phyloP scores from a whole-genome alignment of 2,797 vertebrate genomes.

The Microctenopoma lineatum region DNA sequence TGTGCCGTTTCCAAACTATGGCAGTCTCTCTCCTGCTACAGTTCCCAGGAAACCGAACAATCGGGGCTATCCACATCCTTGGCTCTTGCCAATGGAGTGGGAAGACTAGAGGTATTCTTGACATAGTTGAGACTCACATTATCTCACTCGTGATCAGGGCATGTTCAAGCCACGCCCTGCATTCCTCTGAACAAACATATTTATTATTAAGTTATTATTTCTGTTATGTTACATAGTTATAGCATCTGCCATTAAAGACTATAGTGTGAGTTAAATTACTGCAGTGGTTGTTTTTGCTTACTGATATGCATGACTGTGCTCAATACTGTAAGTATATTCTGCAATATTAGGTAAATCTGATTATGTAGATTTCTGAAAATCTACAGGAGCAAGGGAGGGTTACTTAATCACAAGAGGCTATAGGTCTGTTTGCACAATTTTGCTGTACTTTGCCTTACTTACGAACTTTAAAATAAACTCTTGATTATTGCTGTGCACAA shows the following conservation, averaged over 20 bases:
- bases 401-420: conserved; percentile 5
- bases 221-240: conserved; percentile 40
- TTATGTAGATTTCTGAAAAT: conserved; percentile 18
- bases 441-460: conserved; percentile 9
- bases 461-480: conserved; percentile 23
- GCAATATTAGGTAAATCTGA: conserved; percentile 2
- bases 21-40: conserved; percentile 34
- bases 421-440: conserved; percentile 2
- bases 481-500: conserved; percentile 46
- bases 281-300: conserved; percentile 5
- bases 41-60: conserved; percentile 53
- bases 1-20: conserved; percentile 43
- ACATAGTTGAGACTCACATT: conserved; percentile 34
- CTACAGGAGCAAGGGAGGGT: conserved; percentile 5
- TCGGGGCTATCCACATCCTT: conserved; percentile 67
- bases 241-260: conserved; percentile 15
- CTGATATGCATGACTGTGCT: conserved; percentile 2
- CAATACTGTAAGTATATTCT: conserved; percentile 14
- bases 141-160: conserved; percentile 36
- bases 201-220: conserved; percentile 59
- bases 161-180: conserved; percentile 24
- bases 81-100: conserved; percentile 82
- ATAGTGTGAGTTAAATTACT: conserved; percentile 19
- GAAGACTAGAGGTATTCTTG: conserved; percentile 79
- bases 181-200: conserved; percentile 36